These are phyloP conservation scores for Caenorhabditis sulstoni DNA, from an alignment of 2,888 invertebrate genomes.

Conservation along the genomic window DNA sequence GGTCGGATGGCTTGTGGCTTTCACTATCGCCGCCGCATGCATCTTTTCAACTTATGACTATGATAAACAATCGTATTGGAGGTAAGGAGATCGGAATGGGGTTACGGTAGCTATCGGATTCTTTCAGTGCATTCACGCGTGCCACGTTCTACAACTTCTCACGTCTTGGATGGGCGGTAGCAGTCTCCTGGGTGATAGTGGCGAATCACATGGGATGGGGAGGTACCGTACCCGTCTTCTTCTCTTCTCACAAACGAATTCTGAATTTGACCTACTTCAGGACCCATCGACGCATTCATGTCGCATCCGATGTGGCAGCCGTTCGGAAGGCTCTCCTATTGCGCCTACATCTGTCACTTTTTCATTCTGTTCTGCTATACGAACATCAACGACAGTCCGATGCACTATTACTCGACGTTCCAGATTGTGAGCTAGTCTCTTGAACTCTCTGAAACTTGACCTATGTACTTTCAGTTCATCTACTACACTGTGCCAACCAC, in stretches of 20 bases:
- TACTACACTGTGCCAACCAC: slow-evolving; percentile 50
- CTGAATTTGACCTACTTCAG: background rate
- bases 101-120: background rate
- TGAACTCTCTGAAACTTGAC: background rate
- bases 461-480: slow-evolving; percentile 47
- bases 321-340: slow-evolving; percentile 91
- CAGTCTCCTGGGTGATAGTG: slow-evolving; percentile 81
- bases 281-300: slow-evolving; percentile 70
- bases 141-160: slow-evolving; percentile 62
- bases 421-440: slow-evolving; percentile 33
- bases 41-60: slow-evolving; percentile 66
- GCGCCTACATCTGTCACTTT: slow-evolving; percentile 87
- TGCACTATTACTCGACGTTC: slow-evolving; percentile 36
- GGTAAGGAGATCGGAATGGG: slow-evolving; percentile 6
- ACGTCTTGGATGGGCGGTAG: slow-evolving; percentile 81
- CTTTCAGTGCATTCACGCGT: slow-evolving; percentile 46
- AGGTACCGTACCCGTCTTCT: slow-evolving; percentile 74
- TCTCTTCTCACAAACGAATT: background rate
- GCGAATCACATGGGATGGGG: slow-evolving; percentile 82
- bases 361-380: slow-evolving; percentile 50
- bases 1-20: slow-evolving; percentile 38
- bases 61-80: slow-evolving; percentile 41
- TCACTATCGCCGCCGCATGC: slow-evolving; percentile 36
- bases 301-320: slow-evolving; percentile 84
- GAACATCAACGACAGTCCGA: slow-evolving; percentile 34